Evolutionary conservation across 2,113 vertebrate species (phyloP).

Genomic region (Cettia cetti): DNA sequence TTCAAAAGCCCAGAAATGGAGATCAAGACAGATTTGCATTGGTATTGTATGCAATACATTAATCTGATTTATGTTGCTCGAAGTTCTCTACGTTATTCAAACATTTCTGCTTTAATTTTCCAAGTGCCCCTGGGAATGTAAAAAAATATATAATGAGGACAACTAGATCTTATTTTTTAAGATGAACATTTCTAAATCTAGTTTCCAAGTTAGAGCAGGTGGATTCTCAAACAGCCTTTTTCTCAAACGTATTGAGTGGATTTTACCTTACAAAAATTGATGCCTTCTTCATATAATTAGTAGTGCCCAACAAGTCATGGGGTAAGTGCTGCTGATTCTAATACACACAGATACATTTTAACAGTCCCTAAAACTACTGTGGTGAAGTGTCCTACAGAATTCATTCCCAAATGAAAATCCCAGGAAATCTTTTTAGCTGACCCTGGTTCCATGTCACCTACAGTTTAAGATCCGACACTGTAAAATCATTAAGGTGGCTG

Average conservation of each 20-base stretch:
- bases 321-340: background rate
- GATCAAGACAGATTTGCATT: background rate
- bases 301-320: background rate
- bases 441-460: background rate
- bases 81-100: background rate
- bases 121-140: background rate
- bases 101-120: background rate
- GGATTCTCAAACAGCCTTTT: background rate
- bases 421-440: background rate
- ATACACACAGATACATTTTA: background rate
- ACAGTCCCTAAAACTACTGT: background rate
- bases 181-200: background rate
- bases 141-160: background rate
- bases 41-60: background rate
- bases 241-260: background rate
- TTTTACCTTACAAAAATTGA: background rate
- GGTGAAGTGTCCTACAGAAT: background rate
- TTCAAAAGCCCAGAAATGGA: background rate
- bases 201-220: background rate
- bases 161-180: background rate
- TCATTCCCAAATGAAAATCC: constrained; percentile 5
- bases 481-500: background rate
- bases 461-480: background rate
- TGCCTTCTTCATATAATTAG: background rate
- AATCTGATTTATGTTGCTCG: background rate